phyloP scores from a whole-genome alignment of 2,113 vertebrate genomes.

The Piaya cayana region DNA sequence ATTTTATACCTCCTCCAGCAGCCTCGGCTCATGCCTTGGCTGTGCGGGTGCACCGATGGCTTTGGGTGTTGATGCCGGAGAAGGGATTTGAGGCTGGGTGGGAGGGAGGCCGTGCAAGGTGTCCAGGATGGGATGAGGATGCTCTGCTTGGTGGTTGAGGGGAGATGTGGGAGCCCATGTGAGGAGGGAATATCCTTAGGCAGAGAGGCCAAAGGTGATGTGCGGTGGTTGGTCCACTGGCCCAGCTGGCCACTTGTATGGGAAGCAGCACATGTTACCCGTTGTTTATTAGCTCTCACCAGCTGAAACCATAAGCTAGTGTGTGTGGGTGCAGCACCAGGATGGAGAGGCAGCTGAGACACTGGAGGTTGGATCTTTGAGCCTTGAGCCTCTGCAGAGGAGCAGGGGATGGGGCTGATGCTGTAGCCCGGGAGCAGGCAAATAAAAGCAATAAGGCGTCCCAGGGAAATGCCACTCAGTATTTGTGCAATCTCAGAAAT shows the following conservation, averaged over 20 bases:
- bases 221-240: neutral
- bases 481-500: neutral
- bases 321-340: rapidly evolving
- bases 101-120: rapidly evolving
- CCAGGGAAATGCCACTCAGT: neutral
- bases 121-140: neutral
- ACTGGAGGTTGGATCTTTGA: neutral
- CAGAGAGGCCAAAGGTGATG: neutral
- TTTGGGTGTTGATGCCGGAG: rapidly evolving
- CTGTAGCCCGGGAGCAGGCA: neutral
- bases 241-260: neutral
- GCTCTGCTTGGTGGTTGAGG: neutral
- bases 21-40: neutral
- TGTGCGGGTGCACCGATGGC: neutral
- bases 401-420: neutral
- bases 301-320: neutral
- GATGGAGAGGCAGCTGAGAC: neutral
- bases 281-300: neutral
- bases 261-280: neutral
- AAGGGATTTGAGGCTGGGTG: neutral
- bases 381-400: neutral
- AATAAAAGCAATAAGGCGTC: neutral
- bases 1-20: neutral
- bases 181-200: neutral
- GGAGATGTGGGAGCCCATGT: neutral